Evolutionary conservation across 2,888 invertebrate species (phyloP).

Genomic region (Hipparchia sbordonii): DNA sequence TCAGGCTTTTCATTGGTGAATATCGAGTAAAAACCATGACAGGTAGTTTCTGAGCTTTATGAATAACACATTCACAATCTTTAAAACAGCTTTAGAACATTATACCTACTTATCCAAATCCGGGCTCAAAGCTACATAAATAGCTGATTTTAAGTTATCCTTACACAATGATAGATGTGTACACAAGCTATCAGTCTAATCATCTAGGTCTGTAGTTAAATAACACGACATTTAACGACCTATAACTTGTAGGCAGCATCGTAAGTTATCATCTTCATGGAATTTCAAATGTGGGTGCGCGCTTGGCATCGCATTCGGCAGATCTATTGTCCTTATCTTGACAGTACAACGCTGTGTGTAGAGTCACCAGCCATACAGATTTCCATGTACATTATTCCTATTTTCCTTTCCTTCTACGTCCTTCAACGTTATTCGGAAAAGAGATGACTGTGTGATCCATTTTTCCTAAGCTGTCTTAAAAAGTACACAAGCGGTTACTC

Average conservation of each 20-base stretch:
- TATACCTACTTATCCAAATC: no score
- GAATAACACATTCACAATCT: no score
- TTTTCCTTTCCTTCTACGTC: background rate
- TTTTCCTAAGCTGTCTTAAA: no score
- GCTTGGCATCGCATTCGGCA: conserved; percentile 42
- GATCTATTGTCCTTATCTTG: conserved; percentile 51
- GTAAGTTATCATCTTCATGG: conserved; percentile 36
- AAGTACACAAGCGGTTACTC: no score
- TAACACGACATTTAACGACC: conserved; percentile 24
- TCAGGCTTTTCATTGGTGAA: no score
- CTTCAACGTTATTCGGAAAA: no score
- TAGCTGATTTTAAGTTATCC: background rate
- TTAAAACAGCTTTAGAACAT: no score
- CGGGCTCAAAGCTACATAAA: background rate
- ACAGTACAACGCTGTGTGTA: conserved; percentile 39
- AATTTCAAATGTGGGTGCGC: conserved; percentile 40
- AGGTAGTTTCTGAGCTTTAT: no score
- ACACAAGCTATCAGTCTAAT: background rate
- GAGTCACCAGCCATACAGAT: conserved; percentile 5
- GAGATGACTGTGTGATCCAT: no score
- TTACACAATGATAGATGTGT: background rate
- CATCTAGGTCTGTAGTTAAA: conserved; percentile 9
- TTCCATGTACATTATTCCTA: background rate
- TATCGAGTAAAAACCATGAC: no score
- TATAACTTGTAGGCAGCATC: conserved; percentile 20